phyloP scores from a whole-genome alignment of 2,113 vertebrate species.

The Zosterops hypoxanthus region DNA sequence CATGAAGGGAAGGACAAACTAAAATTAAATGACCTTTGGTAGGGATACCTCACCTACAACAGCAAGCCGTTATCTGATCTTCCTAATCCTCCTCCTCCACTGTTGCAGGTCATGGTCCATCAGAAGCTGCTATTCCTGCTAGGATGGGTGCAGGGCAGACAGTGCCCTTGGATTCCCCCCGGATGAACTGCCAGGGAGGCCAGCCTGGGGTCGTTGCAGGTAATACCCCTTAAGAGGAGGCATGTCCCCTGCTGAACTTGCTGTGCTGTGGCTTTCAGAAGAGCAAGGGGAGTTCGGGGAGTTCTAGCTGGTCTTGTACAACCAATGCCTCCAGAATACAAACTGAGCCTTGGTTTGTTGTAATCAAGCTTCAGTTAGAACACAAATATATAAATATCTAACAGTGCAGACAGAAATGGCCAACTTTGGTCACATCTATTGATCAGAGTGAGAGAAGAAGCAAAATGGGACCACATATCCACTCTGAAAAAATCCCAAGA shows the following conservation, averaged over 20 bases:
- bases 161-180: neutral
- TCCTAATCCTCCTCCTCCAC: constrained; percentile 18
- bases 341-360: neutral
- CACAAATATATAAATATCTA: neutral
- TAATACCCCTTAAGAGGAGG: neutral
- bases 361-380: neutral
- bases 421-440: neutral
- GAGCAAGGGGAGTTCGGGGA: neutral
- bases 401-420: neutral
- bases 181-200: neutral
- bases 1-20: neutral
- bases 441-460: neutral
- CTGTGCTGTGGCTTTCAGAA: neutral
- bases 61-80: neutral
- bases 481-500: neutral
- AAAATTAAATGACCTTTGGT: constrained; percentile 52
- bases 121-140: neutral
- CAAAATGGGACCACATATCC: neutral
- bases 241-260: neutral
- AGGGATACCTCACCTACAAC: constrained; percentile 9
- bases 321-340: neutral
- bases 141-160: neutral
- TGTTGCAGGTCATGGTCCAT: neutral
- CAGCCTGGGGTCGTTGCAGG: neutral
- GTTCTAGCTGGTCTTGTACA: neutral